Conservation (phyloP, 2,888 invertebrate species). For the Dicycla oo region DNA sequence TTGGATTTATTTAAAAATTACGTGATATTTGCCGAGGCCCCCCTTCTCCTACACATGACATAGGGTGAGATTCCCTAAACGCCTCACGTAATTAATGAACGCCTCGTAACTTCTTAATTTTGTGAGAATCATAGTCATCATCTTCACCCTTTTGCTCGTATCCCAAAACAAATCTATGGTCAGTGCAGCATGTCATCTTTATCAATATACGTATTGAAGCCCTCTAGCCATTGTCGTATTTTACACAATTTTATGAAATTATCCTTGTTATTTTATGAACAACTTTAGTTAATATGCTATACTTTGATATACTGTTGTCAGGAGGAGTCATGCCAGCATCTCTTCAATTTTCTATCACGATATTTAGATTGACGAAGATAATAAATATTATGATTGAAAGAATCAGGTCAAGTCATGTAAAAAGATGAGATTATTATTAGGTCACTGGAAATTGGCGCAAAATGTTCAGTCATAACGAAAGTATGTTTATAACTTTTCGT, state of each 20-base stretch:
- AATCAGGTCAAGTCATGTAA: slow-evolving; percentile 37
- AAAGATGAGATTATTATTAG: slow-evolving; percentile 30
- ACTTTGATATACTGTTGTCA: background rate
- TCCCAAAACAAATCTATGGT: no score
- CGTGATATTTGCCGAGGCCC: no score
- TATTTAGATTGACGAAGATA: slow-evolving; percentile 16
- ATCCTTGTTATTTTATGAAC: background rate
- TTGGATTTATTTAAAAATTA: no score
- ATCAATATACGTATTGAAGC: background rate
- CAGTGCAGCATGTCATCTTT: no score
- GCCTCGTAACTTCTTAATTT: no score
- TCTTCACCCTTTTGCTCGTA: background rate
- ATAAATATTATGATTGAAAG: slow-evolving; percentile 37
- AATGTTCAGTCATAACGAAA: background rate
- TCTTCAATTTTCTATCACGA: slow-evolving; percentile 1
- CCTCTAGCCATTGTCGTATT: background rate
- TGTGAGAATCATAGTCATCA: background rate
- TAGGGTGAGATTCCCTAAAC: no score
- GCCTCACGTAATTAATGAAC: no score
- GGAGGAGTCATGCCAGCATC: background rate
- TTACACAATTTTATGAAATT: background rate
- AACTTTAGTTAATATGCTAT: background rate
- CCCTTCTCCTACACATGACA: no score
- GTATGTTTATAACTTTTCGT: slow-evolving; percentile 19
- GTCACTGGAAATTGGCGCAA: slow-evolving; percentile 31